Percentiles rank a stretch among this genome's conserved stretches.
Conservation (phyloP, 2,888 invertebrate genomes). For the Chaitophorus viminalis region DNA sequence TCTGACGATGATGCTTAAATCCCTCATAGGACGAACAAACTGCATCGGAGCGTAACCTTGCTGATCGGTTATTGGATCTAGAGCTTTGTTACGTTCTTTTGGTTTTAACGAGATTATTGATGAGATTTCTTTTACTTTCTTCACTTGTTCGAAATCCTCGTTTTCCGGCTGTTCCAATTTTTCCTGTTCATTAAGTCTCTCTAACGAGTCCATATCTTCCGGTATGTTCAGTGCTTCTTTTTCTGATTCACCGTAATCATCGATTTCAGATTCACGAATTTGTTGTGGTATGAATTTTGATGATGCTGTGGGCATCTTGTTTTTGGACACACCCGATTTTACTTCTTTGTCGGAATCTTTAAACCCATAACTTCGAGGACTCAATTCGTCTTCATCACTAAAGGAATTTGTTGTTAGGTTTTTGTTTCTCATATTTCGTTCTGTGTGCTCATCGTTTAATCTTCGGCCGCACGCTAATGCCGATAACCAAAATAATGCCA, state of each 20-base stretch:
- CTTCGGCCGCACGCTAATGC: conserved; percentile 2
- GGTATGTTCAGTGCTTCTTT: neutral
- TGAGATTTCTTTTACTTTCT: conserved; percentile 42
- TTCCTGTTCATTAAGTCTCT: neutral
- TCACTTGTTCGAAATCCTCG: conserved; percentile 18
- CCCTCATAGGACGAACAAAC: conserved; percentile 22
- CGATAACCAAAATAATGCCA: conserved; percentile 32
- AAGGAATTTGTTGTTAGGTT: neutral
- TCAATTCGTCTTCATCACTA: neutral
- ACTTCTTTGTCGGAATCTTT: neutral
- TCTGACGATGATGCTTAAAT: conserved; percentile 36
- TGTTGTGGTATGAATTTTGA: neutral
- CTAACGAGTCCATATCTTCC: conserved; percentile 13
- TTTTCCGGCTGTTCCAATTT: neutral
- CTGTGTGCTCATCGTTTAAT: conserved; percentile 22
- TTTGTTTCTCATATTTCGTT: neutral
- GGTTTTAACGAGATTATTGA: conserved; percentile 26
- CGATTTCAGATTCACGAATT: neutral
- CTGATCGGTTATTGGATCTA: conserved; percentile 38
- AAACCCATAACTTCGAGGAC: conserved; percentile 34
- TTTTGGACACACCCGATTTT: too few species aligned
- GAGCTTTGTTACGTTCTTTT: conserved; percentile 15
- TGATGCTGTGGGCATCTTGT: neutral
- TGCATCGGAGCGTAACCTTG: neutral
- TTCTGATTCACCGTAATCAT: conserved; percentile 24